Conservation (phyloP, 2,113 vertebrate genomes). For the Chunga burmeisteri region DNA sequence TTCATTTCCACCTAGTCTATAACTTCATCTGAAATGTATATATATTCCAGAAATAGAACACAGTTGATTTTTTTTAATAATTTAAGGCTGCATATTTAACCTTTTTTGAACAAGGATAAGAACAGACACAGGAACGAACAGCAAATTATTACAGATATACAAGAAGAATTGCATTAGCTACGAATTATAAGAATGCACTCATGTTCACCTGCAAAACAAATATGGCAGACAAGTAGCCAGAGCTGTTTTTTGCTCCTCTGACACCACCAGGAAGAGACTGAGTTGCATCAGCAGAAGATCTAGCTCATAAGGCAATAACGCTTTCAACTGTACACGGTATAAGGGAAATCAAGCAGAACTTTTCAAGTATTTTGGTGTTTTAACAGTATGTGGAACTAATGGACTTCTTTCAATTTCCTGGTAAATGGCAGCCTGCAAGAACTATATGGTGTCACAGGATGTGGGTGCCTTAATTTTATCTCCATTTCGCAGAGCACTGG, state of each 20-base stretch:
- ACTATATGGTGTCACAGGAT: constrained; percentile 73
- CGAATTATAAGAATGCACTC: not conserved
- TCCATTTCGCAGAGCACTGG: constrained; percentile 47
- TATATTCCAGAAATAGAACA: not conserved
- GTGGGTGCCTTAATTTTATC: constrained; percentile 72
- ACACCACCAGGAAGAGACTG: not conserved
- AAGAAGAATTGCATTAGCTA: not conserved
- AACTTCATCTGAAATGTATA: not conserved
- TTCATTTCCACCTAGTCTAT: not conserved
- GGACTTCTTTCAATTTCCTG: not conserved
- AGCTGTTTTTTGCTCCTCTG: not conserved
- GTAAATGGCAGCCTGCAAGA: not conserved
- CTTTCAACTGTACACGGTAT: not conserved
- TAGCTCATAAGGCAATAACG: not conserved
- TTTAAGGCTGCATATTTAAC: not conserved
- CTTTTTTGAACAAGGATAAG: not conserved
- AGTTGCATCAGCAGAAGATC: not conserved
- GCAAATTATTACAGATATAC: not conserved
- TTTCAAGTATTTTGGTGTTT: not conserved
- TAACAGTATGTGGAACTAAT: not conserved
- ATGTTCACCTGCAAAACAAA: not conserved
- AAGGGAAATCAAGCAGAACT: not conserved
- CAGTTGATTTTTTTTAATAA: not conserved
- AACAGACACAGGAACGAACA: not conserved
- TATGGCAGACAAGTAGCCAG: not conserved